phyloP scores from a whole-genome alignment of 2,888 invertebrate genomes.

The Sisyra nigra region DNA sequence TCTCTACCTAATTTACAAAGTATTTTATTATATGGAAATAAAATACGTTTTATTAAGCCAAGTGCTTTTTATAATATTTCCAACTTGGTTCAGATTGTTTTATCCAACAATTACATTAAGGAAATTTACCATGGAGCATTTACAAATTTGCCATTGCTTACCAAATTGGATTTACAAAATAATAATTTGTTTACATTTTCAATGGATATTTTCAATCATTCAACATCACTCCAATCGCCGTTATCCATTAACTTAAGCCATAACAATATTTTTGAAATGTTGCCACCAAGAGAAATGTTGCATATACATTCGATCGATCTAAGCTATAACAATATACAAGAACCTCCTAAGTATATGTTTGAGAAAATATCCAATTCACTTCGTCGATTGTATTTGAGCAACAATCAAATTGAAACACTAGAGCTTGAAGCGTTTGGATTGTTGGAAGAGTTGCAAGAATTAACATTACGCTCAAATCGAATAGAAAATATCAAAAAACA shows the following conservation, averaged over 20 bases:
- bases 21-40: conserved; percentile 64
- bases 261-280: conserved; percentile 38
- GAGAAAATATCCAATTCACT: conserved; percentile 5
- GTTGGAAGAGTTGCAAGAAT: conserved; percentile 49
- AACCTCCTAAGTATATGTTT: conserved; percentile 7
- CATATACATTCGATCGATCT: conserved; percentile 54
- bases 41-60: conserved; percentile 50
- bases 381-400: conserved; percentile 51
- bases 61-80: conserved; percentile 63
- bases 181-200: conserved; percentile 57
- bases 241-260: conserved; percentile 62
- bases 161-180: conserved; percentile 64
- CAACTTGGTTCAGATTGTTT: conserved; percentile 62
- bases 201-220: conserved; percentile 48
- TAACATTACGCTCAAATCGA: conserved; percentile 59
- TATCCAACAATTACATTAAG: conserved; percentile 66
- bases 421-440: conserved; percentile 61
- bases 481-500: conserved; percentile 54
- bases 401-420: conserved; percentile 54
- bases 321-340: conserved; percentile 44
- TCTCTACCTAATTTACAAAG: conserved; percentile 57
- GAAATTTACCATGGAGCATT: conserved; percentile 59
- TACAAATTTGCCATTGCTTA: conserved; percentile 55
- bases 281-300: conserved; percentile 31
- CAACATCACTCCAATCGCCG: conserved; percentile 37